Percentiles rank a stretch among this genome's conserved stretches.
These are phyloP conservation scores for Acleris holmiana DNA, from an alignment of 2,888 invertebrate genomes.

Conservation along the genomic window DNA sequence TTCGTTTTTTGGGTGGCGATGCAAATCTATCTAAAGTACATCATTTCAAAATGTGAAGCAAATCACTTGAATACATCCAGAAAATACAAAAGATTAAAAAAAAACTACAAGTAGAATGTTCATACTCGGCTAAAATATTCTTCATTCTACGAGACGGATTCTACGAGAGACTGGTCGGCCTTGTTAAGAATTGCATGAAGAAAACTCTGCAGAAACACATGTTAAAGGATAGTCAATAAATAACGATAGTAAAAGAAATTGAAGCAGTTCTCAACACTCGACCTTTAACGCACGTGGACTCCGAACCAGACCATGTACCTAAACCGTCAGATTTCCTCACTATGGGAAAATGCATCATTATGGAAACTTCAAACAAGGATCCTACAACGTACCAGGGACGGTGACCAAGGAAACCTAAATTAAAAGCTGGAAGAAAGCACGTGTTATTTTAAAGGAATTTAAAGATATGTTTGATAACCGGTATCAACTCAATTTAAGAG, in stretches of 20 bases:
- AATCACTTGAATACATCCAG: no score
- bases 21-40: no score
- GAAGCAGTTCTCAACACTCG: conserved; percentile 7
- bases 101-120: no score
- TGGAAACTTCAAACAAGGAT: background rate
- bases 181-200: conserved; percentile 11
- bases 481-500: conserved; percentile 1
- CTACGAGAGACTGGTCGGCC: conserved; percentile 2
- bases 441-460: background rate
- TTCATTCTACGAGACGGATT: no score
- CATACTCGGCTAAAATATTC: no score
- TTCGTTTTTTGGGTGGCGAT: no score
- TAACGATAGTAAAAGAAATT: conserved; percentile 9
- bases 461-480: conserved; percentile 12
- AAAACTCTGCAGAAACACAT: conserved; percentile 2
- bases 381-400: background rate
- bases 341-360: conserved; percentile 4
- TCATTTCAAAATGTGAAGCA: no score
- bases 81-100: no score
- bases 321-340: conserved; percentile 16
- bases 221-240: background rate
- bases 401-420: background rate
- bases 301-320: background rate
- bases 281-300: conserved; percentile 2
- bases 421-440: conserved; percentile 16